Base-by-base conservation (phyloP, 2,888 invertebrate genomes). In the Amorpha juglandis region DNA sequence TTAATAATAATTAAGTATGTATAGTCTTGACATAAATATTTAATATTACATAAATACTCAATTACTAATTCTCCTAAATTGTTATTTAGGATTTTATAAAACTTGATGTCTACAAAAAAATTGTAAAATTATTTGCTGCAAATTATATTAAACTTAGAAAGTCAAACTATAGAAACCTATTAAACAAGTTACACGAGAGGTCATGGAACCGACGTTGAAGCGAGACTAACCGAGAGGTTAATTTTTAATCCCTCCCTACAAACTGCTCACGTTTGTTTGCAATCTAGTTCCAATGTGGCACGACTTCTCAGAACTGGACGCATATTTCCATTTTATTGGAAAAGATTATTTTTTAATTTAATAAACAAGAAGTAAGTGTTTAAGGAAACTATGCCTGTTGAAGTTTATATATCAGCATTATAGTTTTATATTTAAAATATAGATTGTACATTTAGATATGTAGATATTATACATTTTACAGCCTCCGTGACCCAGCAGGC, bases 201-300 rank as follows among this genome's bases (percentile, higher is more conserved):
- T 77, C 76, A 71, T 70, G 74, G 75, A 72, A 73, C 78, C 67
- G 58, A 48, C 52, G 68, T 66, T 69, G 70, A 62, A 70, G 77
- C 78, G 74, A 80, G 76, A 80, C 78, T 80, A 75, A 80, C 78
- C 74, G 70, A 76, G 70, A 73, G 68, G 74, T 82, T 74, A 76
- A 81, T 81, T 79, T 78, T 80, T 80, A 78, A 82, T 80, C 63
- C 71, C 69, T 58, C 58, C 58, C 58, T 58, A 58, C 58, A 42
- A 58, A 58, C 58, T 9, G 58, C 58, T 53, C 55, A 63, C 66
- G 53, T 63, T 66, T 66, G 66, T 62, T 53, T 63, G 21, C 63
- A 63, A 62, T 58, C 65, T 62, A 62, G 58, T 58, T 58, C 38
- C 58, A 58, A 19, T 58, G 58, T 58, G 42, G 58, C 58, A 58